These are phyloP conservation scores for Neocrepidodera transversa DNA, from an alignment of 2,888 invertebrate species.

Conservation along the genomic window DNA sequence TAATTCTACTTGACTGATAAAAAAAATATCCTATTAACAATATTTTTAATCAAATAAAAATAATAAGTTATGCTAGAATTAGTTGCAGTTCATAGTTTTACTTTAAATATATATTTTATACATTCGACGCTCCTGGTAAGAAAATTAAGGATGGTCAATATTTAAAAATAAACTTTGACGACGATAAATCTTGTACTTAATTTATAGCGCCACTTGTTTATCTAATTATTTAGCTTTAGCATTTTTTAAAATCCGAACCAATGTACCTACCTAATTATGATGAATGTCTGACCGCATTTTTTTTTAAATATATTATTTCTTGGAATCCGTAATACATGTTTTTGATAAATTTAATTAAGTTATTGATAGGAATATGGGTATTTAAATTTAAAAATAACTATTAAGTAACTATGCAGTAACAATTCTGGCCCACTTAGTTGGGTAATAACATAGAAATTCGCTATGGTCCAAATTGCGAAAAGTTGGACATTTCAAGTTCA, in stretches of 20 bases:
- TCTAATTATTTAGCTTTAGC: constrained; percentile 20
- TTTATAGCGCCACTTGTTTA: constrained; percentile 28
- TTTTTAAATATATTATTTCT: too few relatives aligned
- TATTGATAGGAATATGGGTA: constrained; percentile 13
- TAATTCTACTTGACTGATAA: too few relatives aligned
- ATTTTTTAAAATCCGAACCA: constrained; percentile 14
- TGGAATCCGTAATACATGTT: not conserved
- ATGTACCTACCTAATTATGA: constrained; percentile 18
- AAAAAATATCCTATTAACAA: too few relatives aligned
- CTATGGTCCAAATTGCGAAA: too few relatives aligned
- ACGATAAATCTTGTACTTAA: constrained; percentile 19
- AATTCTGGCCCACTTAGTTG: too few relatives aligned
- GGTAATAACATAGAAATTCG: too few relatives aligned
- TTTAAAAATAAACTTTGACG: constrained; percentile 24
- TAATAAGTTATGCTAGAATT: too few relatives aligned
- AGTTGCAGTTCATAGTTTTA: too few relatives aligned
- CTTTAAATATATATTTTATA: too few relatives aligned
- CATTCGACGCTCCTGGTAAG: not conserved
- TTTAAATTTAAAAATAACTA: not conserved
- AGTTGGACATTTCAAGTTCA: too few relatives aligned
- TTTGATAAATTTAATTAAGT: constrained; percentile 5
- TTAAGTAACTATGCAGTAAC: too few relatives aligned
- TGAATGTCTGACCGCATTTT: constrained; percentile 11
- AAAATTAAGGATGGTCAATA: constrained; percentile 17
- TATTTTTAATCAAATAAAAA: too few relatives aligned